phyloP scores from a whole-genome alignment of 2,113 vertebrate genomes.

The Rhabdomys dilectus region DNA sequence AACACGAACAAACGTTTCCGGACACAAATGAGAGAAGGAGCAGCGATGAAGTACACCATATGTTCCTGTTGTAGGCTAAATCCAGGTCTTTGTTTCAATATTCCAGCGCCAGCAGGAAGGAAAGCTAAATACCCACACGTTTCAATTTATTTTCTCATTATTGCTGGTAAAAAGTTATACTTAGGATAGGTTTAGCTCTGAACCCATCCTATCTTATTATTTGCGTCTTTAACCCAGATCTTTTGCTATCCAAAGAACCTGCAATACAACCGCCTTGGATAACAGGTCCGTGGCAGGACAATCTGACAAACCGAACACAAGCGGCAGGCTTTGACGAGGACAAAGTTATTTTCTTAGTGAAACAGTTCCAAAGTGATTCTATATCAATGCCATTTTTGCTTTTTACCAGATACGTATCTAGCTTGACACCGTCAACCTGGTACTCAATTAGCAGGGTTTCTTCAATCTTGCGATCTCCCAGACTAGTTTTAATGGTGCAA shows the following conservation, averaged over 20 bases:
- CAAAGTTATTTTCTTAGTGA: conserved; percentile 71
- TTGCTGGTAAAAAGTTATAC: conserved; percentile 70
- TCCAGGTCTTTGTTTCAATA: conserved; percentile 59
- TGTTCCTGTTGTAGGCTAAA: conserved; percentile 44
- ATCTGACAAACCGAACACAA: conserved; percentile 58
- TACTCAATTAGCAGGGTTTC: conserved; percentile 14
- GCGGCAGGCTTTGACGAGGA: neutral
- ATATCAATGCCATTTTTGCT: neutral
- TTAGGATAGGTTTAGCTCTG: conserved; percentile 12
- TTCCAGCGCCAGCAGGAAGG: neutral
- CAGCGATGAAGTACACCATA: conserved; percentile 58
- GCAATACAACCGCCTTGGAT: conserved; percentile 44
- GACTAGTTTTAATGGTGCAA: conserved; percentile 54
- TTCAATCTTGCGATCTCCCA: neutral
- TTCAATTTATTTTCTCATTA: conserved; percentile 28
- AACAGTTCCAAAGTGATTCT: conserved; percentile 69
- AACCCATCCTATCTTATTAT: neutral
- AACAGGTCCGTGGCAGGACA: conserved; percentile 57
- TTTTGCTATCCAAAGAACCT: conserved; percentile 53
- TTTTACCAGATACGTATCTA: conserved; percentile 59
- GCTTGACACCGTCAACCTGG: conserved; percentile 14
- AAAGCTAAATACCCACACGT: conserved; percentile 6
- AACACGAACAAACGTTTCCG: neutral
- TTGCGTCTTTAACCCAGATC: fast-evolving
- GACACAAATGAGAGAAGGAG: conserved; percentile 40